These are phyloP conservation scores for Gracilinanus agilis DNA, from an alignment of 2,113 vertebrate species.

Conservation along the genomic window DNA sequence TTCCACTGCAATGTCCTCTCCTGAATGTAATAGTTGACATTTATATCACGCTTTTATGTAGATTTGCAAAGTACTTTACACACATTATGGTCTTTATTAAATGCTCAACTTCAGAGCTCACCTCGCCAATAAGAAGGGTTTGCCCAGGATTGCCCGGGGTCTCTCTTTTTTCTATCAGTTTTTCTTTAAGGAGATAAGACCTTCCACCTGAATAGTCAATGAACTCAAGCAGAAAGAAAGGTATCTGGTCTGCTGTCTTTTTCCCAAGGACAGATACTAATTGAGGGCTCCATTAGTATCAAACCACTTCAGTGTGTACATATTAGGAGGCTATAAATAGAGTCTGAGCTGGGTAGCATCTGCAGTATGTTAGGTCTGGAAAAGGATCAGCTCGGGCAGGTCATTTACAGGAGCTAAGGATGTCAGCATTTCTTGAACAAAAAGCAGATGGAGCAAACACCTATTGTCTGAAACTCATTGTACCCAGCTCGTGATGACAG, in stretches of 20 bases:
- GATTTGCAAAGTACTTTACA: not conserved
- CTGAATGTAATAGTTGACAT: not conserved
- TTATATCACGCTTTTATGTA: not conserved
- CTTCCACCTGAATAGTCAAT: conserved; percentile 19
- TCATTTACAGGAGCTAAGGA: not conserved
- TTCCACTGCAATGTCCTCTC: not conserved
- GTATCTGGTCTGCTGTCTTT: not conserved
- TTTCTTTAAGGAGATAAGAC: conserved; percentile 33
- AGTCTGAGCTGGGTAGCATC: not conserved
- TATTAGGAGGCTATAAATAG: not conserved
- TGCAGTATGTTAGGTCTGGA: not conserved
- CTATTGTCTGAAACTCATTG: conserved; percentile 18
- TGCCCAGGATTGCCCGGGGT: conserved; percentile 42
- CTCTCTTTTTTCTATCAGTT: not conserved
- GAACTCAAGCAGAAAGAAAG: conserved; percentile 6
- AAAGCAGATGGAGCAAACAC: not conserved
- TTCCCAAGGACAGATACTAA: conserved; percentile 1
- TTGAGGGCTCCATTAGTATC: conserved; percentile 26
- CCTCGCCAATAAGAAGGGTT: conserved; percentile 44
- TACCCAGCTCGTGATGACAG: not conserved
- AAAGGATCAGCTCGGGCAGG: conserved; percentile 1
- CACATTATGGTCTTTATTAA: not conserved
- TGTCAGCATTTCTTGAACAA: not conserved
- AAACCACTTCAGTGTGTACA: not conserved
- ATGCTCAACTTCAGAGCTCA: conserved; percentile 13